phyloP scores from a whole-genome alignment of 2,797 vertebrate species.

The Denticeps clupeoides region DNA sequence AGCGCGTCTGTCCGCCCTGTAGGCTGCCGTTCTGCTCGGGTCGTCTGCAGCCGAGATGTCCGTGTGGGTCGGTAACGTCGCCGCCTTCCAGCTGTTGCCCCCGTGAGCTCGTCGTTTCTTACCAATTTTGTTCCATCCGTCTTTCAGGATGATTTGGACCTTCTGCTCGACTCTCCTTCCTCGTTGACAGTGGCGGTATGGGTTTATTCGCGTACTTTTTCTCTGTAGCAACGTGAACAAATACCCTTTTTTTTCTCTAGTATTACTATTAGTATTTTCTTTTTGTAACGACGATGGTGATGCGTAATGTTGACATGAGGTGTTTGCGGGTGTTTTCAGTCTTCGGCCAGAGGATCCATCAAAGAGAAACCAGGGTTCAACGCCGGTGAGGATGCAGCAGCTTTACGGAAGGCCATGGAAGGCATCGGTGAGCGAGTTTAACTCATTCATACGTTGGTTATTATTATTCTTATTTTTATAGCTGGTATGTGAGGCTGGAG shows the following conservation, averaged over 20 bases:
- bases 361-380: conserved; percentile 64
- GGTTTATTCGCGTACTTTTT: background rate
- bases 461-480: background rate
- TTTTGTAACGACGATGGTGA: background rate
- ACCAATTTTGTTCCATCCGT: too few relatives aligned
- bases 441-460: too few relatives aligned
- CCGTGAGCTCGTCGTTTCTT: too few relatives aligned
- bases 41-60: too few relatives aligned
- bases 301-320: background rate
- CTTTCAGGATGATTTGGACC: conserved; percentile 57
- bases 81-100: too few relatives aligned
- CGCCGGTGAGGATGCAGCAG: conserved; percentile 60
- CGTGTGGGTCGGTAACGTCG: too few relatives aligned
- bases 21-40: too few relatives aligned
- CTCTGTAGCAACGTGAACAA: too few relatives aligned
- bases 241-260: background rate
- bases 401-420: conserved; percentile 64
- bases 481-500: background rate
- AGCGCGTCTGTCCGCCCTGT: too few relatives aligned
- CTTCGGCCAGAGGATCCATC: conserved; percentile 60
- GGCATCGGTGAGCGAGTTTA: conserved; percentile 61
- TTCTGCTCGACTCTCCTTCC: conserved; percentile 58
- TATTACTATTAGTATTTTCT: background rate
- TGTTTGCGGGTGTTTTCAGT: conserved; percentile 42
- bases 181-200: conserved; percentile 49